Evolutionary conservation across 2,888 invertebrate species (phyloP).

Genomic region (Drosophila multiciliata): DNA sequence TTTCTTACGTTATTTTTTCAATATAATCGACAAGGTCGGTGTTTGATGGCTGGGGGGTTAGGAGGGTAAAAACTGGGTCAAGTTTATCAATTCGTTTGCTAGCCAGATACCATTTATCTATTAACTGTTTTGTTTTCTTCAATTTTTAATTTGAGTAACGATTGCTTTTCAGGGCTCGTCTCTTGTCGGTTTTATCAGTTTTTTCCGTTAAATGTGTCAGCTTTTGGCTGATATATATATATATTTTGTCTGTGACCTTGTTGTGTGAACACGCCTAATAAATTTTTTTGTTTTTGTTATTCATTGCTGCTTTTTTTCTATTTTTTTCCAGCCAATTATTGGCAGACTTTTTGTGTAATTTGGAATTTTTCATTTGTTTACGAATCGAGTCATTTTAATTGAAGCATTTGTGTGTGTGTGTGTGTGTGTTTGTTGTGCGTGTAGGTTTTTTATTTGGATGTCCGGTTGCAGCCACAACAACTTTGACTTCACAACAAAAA

Average conservation of each 20-base stretch:
- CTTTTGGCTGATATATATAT: conserved; percentile 43
- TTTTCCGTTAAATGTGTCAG: conserved; percentile 36
- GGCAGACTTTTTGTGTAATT: conserved; percentile 61
- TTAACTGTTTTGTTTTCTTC: conserved; percentile 28
- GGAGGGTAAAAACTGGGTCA: conserved; percentile 62
- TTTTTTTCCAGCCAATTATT: conserved; percentile 39
- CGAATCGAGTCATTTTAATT: conserved; percentile 9
- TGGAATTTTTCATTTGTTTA: conserved; percentile 60
- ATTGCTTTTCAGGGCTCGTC: conserved; percentile 27
- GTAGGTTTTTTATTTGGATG: conserved; percentile 19
- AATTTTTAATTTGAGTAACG: conserved; percentile 29
- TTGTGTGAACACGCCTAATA: conserved; percentile 27
- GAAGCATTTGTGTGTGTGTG: conserved; percentile 4
- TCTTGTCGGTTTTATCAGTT: conserved; percentile 49
- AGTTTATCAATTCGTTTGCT: conserved; percentile 62
- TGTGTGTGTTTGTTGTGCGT: conserved; percentile 5
- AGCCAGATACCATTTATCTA: conserved; percentile 59
- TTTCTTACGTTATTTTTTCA: conserved; percentile 1
- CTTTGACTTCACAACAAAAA: not conserved
- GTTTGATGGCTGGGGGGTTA: not conserved
- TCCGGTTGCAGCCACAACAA: conserved; percentile 42
- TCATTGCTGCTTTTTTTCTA: conserved; percentile 17
- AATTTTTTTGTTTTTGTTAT: conserved; percentile 31
- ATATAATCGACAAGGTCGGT: conserved; percentile 41
- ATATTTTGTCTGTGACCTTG: conserved; percentile 53